Conservation (phyloP, 2,888 invertebrate genomes). For the Hybos culiciformis region DNA sequence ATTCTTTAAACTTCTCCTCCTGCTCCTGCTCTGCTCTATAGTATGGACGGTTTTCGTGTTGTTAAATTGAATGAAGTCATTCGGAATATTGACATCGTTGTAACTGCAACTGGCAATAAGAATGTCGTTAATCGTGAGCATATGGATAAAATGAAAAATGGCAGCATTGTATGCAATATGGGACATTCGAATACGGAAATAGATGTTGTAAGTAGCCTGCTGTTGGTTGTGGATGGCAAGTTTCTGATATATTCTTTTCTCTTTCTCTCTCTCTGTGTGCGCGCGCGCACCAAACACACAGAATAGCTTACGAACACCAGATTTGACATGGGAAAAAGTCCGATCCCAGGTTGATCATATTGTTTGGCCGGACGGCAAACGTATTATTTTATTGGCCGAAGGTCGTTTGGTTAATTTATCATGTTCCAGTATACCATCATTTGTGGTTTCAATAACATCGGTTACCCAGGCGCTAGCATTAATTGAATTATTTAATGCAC, state of each 20-base stretch:
- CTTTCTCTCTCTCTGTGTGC: too few species aligned
- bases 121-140: conserved; percentile 90
- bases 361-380: conserved; percentile 94
- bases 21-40: too few species aligned
- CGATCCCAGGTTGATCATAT: conserved; percentile 97
- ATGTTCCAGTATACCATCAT: conserved; percentile 93
- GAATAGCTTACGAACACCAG: conserved; percentile 84
- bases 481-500: conserved; percentile 94
- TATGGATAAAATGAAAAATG: conserved; percentile 94
- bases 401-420: conserved; percentile 92
- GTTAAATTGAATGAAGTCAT: conserved; percentile 90
- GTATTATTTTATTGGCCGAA: conserved; percentile 85
- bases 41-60: conserved; percentile 92
- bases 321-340: conserved; percentile 94
- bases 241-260: too few species aligned
- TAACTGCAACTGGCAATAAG: conserved; percentile 96
- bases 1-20: neutral
- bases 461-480: conserved; percentile 93
- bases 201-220: conserved; percentile 56
- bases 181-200: conserved; percentile 95
- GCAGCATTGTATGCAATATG: conserved; percentile 93
- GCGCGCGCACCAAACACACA: too few species aligned
- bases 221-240: too few species aligned
- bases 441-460: conserved; percentile 95
- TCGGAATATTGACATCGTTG: conserved; percentile 84